These are phyloP conservation scores for Catamblyrhynchus diadema DNA, from an alignment of 2,797 vertebrate species.

Conservation along the genomic window DNA sequence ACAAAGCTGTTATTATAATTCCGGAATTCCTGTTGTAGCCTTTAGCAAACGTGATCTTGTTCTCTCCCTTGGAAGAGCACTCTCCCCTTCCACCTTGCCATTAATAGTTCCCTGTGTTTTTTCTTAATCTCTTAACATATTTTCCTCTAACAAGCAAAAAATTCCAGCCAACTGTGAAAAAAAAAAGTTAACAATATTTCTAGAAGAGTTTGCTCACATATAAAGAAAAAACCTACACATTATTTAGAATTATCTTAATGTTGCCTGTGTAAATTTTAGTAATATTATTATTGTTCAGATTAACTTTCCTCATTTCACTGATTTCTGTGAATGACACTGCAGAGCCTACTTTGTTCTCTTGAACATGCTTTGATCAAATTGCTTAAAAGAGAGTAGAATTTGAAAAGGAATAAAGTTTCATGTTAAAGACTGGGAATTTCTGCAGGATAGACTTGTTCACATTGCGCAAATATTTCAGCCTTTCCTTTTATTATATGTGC, in stretches of 20 bases:
- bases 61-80: not conserved
- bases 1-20: not conserved
- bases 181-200: not conserved
- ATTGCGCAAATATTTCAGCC: not conserved
- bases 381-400: not conserved
- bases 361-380: not conserved
- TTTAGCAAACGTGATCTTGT: not conserved
- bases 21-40: not conserved
- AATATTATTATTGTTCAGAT: not conserved
- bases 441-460: not conserved
- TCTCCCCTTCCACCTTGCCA: not conserved
- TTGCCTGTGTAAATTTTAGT: not conserved
- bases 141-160: not conserved
- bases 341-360: not conserved
- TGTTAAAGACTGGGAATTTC: not conserved
- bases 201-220: not conserved
- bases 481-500: not conserved
- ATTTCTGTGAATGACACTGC: not conserved
- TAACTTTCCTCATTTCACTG: not conserved
- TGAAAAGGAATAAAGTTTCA: not conserved
- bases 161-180: rapidly evolving
- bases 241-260: not conserved
- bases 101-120: not conserved
- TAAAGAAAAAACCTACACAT: not conserved
- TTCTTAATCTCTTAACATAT: not conserved